Base-by-base conservation (phyloP, 2,888 invertebrate genomes). In the Embidobia sp. region DNA sequence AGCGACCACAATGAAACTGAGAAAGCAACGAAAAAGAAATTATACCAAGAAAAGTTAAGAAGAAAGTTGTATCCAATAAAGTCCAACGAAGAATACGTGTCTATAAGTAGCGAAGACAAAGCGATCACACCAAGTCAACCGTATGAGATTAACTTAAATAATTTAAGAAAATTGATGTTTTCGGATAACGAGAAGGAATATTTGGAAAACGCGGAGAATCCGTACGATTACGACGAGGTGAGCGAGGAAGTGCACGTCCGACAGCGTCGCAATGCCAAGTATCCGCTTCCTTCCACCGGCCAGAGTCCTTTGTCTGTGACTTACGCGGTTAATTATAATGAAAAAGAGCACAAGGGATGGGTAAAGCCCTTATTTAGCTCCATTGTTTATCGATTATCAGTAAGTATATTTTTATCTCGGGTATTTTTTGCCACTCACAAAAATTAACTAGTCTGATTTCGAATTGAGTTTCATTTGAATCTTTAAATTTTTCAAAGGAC, bases 281-380 rank as follows among this genome's bases (percentile, higher is more conserved):
- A 59, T 2, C 59, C 66, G 2, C 77, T 80, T 31, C 37, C 69
- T 2, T 76, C 85, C 0, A 90, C 91, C 2, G 94, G 94, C 0
- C 91, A 92, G 81, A 94, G 96, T 1, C 97, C 97, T 2, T 91
- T 96, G 51, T 91, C 93, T 67, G 95, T 97, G 1, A 90, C 91
- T 53, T 95, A 94, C 84, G 95, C 95, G 6, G 90, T 91, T 74
- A 96, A 96, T 90, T 96, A 95, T 89, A 92, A 95, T 85, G 90
- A 93, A 31, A 91, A 91, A 42, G 90, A 92, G 49, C 94, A 97
- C 88, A 91, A 91, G 48, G 93, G 93, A 83, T 96, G 94, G 93
- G 96, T 97, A 7, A 94, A 95, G 77, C 98, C 99, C 3, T 93
- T 96, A 59, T 98, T 97, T 90, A 97, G 97, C 61, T 96, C 95